A percentile compares a stretch with the other conserved stretches of the same genome.
These are phyloP conservation scores for Oplegnathus fasciatus DNA, from an alignment of 2,113 vertebrate species.

Conservation along the genomic window DNA sequence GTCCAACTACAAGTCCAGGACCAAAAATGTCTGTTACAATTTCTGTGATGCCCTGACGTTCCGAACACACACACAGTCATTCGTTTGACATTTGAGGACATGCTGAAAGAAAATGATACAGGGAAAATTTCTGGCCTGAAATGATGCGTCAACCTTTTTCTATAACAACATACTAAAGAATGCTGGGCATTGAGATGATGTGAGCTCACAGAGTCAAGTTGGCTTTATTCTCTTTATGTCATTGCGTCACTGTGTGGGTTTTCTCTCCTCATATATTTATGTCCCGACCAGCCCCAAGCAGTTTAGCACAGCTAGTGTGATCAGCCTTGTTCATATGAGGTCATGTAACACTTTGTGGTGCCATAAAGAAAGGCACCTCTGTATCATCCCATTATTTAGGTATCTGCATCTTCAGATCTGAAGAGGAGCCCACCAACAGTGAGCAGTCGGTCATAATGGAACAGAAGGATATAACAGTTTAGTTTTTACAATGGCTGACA, in stretches of 20 bases:
- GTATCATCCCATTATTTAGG: slow-evolving; percentile 18
- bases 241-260: slow-evolving; percentile 45
- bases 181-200: slow-evolving; percentile 71
- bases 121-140: slow-evolving; percentile 69
- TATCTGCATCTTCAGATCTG: slow-evolving; percentile 45
- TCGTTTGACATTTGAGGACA: background rate
- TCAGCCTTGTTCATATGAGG: slow-evolving; percentile 12
- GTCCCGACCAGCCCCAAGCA: background rate
- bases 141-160: slow-evolving; percentile 57
- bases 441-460: slow-evolving; percentile 37
- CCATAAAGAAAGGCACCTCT: slow-evolving; percentile 31
- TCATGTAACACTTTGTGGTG: background rate
- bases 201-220: slow-evolving; percentile 63
- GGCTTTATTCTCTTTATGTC: background rate
- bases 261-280: background rate
- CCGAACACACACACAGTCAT: background rate
- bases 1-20: background rate
- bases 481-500: slow-evolving; percentile 45
- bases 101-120: slow-evolving; percentile 47
- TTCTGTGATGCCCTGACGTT: background rate
- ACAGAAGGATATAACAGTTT: slow-evolving; percentile 40
- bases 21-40: background rate
- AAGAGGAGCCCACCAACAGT: slow-evolving; percentile 56
- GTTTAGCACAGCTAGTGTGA: background rate
- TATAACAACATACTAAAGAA: slow-evolving; percentile 59